Conservation (phyloP, 2,113 vertebrate species). For the Thermophis baileyi region DNA sequence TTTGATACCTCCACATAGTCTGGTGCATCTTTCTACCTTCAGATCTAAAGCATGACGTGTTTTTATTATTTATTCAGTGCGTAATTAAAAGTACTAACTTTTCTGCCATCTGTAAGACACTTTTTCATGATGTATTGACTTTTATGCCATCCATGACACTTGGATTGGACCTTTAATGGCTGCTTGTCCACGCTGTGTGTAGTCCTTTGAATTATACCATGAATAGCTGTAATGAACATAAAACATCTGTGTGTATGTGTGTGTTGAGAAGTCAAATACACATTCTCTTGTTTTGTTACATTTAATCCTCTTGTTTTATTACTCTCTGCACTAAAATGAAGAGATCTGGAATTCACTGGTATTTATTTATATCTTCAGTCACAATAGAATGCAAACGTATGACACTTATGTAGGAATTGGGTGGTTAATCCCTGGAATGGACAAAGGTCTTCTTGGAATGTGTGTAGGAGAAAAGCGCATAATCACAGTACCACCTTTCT, state of each 20-base stretch:
- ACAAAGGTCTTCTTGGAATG: conserved; percentile 95
- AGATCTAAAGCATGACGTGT: background rate
- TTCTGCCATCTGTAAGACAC: background rate
- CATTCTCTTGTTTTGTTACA: background rate
- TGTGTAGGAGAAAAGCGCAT: conserved; percentile 91
- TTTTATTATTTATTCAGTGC: background rate
- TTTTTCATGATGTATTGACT: background rate
- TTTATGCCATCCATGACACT: background rate
- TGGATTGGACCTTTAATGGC: background rate
- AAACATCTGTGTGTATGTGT: background rate
- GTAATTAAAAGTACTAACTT: background rate
- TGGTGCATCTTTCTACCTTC: background rate
- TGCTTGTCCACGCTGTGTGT: background rate
- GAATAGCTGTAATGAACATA: background rate
- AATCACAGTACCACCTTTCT: conserved; percentile 89
- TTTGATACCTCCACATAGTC: background rate
- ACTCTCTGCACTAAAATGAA: background rate
- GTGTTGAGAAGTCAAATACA: background rate
- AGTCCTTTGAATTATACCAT: background rate
- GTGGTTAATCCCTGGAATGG: conserved; percentile 98
- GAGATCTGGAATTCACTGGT: background rate
- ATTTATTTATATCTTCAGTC: conserved; percentile 65
- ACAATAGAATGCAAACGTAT: conserved; percentile 92
- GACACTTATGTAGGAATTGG: conserved; percentile 97
- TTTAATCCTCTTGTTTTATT: background rate